A percentile compares a stretch with the other conserved stretches of the same genome.
phyloP scores from a whole-genome alignment of 23 tunicate species.

The Styela plicata region DNA sequence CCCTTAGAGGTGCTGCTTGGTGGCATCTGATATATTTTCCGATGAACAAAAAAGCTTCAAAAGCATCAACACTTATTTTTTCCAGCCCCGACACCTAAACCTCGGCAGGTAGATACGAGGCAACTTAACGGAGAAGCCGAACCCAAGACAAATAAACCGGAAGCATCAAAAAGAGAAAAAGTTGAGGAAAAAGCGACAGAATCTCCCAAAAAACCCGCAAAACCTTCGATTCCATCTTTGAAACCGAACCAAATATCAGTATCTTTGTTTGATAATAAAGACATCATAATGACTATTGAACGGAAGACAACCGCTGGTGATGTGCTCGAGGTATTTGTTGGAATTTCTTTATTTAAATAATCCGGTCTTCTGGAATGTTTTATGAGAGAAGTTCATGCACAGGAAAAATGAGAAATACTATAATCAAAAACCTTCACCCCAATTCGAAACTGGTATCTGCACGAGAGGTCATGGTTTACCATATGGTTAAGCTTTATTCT shows the following conservation, averaged over 20 bases:
- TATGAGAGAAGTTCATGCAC: too few species aligned
- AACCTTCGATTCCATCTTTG: constrained; percentile 10
- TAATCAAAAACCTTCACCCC: too few species aligned
- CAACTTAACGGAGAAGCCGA: constrained; percentile 6
- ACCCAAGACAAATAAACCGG: neutral
- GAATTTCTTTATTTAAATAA: neutral
- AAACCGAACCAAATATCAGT: constrained; percentile 24
- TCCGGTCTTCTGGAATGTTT: too few species aligned
- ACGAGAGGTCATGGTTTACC: too few species aligned
- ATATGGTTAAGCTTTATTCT: too few species aligned
- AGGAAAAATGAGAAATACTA: too few species aligned
- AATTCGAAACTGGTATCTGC: too few species aligned
- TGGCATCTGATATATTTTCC: too few species aligned
- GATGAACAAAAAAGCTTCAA: too few species aligned
- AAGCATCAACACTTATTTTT: neutral
- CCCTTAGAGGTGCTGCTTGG: too few species aligned
- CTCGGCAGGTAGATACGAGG: neutral
- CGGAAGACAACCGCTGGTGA: constrained; percentile 8
- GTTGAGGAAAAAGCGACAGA: neutral
- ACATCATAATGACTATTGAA: constrained; percentile 11
- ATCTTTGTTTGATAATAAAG: neutral
- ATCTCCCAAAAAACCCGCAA: neutral
- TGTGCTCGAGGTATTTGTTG: constrained; percentile 3
- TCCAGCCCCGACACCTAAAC: neutral
- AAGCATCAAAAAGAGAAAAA: neutral